Conservation (phyloP, 2,797 vertebrate species). For the Lacerta bilineata region DNA sequence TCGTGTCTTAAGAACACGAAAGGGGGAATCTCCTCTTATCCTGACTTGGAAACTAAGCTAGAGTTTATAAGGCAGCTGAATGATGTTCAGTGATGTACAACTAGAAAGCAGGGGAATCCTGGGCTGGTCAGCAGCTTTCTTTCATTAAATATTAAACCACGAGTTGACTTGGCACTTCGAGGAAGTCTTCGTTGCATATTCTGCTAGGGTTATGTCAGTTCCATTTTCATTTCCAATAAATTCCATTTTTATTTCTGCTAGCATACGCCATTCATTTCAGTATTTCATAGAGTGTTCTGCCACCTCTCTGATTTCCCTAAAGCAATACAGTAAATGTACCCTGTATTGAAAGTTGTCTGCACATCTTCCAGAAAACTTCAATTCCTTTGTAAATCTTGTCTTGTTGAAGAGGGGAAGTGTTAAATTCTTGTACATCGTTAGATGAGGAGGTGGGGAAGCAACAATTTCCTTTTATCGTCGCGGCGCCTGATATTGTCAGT, state of each 20-base stretch:
- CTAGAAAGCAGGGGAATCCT: conserved; percentile 57
- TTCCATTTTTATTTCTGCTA: not conserved
- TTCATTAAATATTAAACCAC: conserved; percentile 68
- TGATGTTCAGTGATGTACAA: conserved; percentile 52
- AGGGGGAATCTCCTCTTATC: conserved; percentile 28
- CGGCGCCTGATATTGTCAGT: conserved; percentile 35
- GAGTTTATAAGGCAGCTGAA: conserved; percentile 54
- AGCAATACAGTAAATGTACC: not conserved
- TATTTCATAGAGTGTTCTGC: not conserved
- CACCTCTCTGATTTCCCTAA: not conserved
- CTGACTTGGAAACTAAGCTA: conserved; percentile 53
- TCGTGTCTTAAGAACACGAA: not conserved
- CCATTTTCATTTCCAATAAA: not conserved
- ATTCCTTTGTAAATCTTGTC: conserved; percentile 54
- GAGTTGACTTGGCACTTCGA: conserved; percentile 56
- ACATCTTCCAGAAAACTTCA: conserved; percentile 53
- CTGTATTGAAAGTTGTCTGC: conserved; percentile 45
- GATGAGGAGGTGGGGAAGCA: not conserved
- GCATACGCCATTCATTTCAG: no score
- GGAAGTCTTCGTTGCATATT: conserved; percentile 49
- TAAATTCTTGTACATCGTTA: conserved; percentile 31
- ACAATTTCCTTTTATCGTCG: conserved; percentile 4
- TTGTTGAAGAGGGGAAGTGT: conserved; percentile 44
- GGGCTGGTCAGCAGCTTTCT: conserved; percentile 56
- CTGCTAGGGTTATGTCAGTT: not conserved